Conservation (phyloP, 2,113 vertebrate species). For the Rhea americana region DNA sequence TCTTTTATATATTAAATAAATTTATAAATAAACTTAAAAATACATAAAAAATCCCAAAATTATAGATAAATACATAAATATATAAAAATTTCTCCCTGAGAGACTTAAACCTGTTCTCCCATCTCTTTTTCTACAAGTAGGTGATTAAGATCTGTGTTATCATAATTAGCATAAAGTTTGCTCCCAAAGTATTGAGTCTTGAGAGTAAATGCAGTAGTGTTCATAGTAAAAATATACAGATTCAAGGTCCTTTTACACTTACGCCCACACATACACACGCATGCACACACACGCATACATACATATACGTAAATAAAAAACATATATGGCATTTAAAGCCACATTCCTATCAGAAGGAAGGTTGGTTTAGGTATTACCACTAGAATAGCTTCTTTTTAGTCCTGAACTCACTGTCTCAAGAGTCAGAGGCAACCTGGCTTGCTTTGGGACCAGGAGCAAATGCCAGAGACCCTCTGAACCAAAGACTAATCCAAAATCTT, state of each 20-base stretch:
- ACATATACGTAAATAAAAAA: not conserved
- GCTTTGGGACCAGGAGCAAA: not conserved
- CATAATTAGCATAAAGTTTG: not conserved
- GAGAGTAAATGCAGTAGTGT: not conserved
- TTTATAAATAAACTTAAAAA: not conserved
- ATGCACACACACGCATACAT: not conserved
- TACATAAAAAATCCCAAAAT: not conserved
- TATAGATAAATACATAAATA: not conserved
- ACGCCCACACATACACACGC: not conserved
- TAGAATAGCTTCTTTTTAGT: not conserved
- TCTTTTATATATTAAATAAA: not conserved
- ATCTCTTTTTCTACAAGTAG: not conserved
- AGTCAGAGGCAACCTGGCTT: not conserved
- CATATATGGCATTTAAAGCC: rapidly evolving
- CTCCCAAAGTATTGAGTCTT: not conserved
- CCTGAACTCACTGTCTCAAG: not conserved
- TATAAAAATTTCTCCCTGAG: not conserved
- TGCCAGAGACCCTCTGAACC: not conserved
- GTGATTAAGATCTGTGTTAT: not conserved
- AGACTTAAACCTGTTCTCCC: not conserved
- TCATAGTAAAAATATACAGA: not conserved
- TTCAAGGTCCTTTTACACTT: not conserved
- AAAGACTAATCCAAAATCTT: not conserved
- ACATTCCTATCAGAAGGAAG: not conserved
- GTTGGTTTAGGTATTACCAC: not conserved